Base-by-base conservation (phyloP, 53 echinoderm and acorn worm genomes). In the Crossaster papposus region DNA sequence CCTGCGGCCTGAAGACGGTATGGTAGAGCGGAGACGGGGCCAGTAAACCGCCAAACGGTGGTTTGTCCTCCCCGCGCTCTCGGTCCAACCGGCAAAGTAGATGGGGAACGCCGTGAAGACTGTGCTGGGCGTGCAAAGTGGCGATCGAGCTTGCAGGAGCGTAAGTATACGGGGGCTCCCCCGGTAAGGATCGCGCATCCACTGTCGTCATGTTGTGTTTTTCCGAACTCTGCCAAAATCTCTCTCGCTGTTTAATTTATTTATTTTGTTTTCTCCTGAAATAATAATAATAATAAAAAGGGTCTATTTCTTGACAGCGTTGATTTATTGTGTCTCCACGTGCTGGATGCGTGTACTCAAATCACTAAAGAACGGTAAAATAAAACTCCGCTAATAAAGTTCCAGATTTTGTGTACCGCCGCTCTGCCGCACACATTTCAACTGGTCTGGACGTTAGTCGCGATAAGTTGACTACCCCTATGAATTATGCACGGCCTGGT, bases 11-110 rank as follows among this genome's bases (percentile, higher is more conserved):
- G 79, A 93, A 91, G 54, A 95, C 64, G 44, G 86, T 88, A 54
- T 91, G 95, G 88, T 93, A 93, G 51, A 93, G 76, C n/a, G 95
- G 93, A 28, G 95, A 90, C 6, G 95, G 93, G 34, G 95, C 91
- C 0, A 91, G 86, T 4, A 95, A 70, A 31, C 91, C 89, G 44
- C 89, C 84, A 50, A 93, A 91, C 3, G 77, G 38, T 33, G 82
- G 74, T 73, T 83, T 80, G 51, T 89, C 85, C 54, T 80, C 89
- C 76, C 51, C 65, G 28, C 64, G 58, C 15, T 90, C 84, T 15
- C 73, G 32, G 13, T 83, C 84, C 77, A 83, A 75, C 36, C 78
- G 74, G 79, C 65, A 77, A 11, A 90, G 63, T 17, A 90, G 68
- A 44, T 64, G 83, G 18, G 83, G 83, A 50, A 83, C 68, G 14